Evolutionary conservation across 1,140 invertebrate species (phyloP).

Genomic region (Drosophila lacteicornis): DNA sequence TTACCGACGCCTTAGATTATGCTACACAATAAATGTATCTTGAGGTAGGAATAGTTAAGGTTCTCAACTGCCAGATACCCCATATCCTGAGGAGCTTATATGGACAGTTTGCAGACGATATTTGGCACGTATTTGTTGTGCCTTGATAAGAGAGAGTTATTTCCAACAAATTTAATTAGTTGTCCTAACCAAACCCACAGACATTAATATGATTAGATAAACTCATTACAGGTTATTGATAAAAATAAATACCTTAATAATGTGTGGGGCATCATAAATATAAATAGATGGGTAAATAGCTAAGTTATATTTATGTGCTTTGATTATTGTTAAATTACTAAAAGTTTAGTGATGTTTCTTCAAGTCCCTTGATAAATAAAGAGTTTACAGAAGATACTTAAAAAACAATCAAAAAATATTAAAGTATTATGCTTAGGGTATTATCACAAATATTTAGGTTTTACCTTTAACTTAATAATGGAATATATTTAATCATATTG

Average conservation of each 20-base stretch:
- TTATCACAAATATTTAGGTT: too few relatives aligned
- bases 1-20: slow-evolving; percentile 53
- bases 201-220: slow-evolving; percentile 29
- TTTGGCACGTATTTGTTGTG: slow-evolving; percentile 7
- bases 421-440: too few relatives aligned
- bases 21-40: slow-evolving; percentile 16
- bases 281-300: background rate
- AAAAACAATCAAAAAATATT: too few relatives aligned
- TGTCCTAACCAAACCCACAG: background rate
- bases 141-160: background rate
- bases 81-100: background rate
- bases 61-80: background rate
- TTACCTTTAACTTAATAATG: too few relatives aligned
- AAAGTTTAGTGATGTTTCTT: background rate
- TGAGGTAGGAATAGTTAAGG: background rate
- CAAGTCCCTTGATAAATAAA: background rate
- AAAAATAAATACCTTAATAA: slow-evolving; percentile 8
- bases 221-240: slow-evolving; percentile 15
- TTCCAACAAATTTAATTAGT: slow-evolving; percentile 17
- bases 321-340: background rate
- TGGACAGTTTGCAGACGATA: background rate
- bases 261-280: background rate
- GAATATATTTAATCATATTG: too few relatives aligned
- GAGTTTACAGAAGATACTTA: background rate
- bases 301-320: background rate